A percentile compares a stretch with the other conserved stretches of the same genome.
Conservation (phyloP, 2,888 invertebrate genomes). For the Gibbula magus region DNA sequence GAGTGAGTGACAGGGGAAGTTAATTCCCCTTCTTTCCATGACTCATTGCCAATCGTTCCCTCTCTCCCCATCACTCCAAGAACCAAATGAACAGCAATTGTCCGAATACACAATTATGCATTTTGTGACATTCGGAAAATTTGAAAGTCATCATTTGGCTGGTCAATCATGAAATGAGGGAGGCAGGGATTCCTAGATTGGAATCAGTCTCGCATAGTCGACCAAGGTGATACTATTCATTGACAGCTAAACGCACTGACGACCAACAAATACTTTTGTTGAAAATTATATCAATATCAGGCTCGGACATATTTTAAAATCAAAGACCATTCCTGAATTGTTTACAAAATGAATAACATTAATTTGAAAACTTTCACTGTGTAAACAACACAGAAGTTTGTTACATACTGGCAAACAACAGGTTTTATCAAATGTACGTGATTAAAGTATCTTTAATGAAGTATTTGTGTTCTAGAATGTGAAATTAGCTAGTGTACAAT, state of each 20-base stretch:
- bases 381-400: no score
- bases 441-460: no score
- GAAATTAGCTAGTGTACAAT: no score
- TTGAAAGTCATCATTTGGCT: constrained; percentile 1
- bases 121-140: not conserved
- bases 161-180: not conserved
- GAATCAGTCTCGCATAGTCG: not conserved
- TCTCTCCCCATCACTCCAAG: not conserved
- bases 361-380: no score
- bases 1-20: constrained; percentile 17
- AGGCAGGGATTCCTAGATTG: not conserved
- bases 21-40: constrained; percentile 17
- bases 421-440: no score
- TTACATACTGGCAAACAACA: no score
- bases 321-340: no score
- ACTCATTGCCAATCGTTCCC: constrained; percentile 3
- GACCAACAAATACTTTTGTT: no score
- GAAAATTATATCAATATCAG: no score
- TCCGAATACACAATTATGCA: not conserved
- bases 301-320: no score
- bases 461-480: no score
- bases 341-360: no score
- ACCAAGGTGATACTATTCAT: not conserved
- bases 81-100: constrained; percentile 17
- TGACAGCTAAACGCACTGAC: not conserved